Evolutionary conservation across 2,113 vertebrate genomes (phyloP), one percentile per base, ranked within the genome.

Genomic region (Atherinomorus stipes): DNA sequence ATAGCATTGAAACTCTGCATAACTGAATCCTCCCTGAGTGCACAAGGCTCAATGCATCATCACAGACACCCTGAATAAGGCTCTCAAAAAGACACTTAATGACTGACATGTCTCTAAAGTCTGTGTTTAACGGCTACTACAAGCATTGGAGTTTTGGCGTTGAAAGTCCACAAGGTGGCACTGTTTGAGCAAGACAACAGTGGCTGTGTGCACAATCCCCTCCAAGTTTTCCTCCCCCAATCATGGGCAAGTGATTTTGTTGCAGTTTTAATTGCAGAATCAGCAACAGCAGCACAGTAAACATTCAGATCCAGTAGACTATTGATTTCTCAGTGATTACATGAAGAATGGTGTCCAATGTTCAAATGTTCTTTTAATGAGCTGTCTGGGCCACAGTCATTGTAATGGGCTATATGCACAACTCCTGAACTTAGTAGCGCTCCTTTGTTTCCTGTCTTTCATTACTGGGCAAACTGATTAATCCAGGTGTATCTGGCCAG

Each of bases 71-170:
- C 76, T 25, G 37, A 11, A 11, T 40, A 38, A 72, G 73, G 76
- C 74, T 80, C 78, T 88, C 67, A 45, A 26, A 71, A 84, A 85
- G 87, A 90, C 86, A 74, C 81, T 85, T 74, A 81, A 80, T 75
- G 86, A 89, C 84, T 76, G 54, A 83, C 59, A 77, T 38, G 85
- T 89, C 89, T 89, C 85, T 88, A 80, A 86, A 88, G 83, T 90
- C 78, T 76, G 79, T 80, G 86, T 60, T 78, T 86, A 78, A 66
- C 62, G 65, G 75, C 84, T 51, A 71, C 81, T 58, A 53, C 68
- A 79, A 89, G 84, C 81, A 84, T 85, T 87, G 80, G 83, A 88
- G 79, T 79, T 74, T 81, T 80, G 66, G 76, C 85, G 85, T 85
- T 87, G 86, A 85, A 84, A 77, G 81, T 85, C 90, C 89, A 90